Conservation (phyloP, 2,113 vertebrate species). For the Serranochromis macrocephalus region DNA sequence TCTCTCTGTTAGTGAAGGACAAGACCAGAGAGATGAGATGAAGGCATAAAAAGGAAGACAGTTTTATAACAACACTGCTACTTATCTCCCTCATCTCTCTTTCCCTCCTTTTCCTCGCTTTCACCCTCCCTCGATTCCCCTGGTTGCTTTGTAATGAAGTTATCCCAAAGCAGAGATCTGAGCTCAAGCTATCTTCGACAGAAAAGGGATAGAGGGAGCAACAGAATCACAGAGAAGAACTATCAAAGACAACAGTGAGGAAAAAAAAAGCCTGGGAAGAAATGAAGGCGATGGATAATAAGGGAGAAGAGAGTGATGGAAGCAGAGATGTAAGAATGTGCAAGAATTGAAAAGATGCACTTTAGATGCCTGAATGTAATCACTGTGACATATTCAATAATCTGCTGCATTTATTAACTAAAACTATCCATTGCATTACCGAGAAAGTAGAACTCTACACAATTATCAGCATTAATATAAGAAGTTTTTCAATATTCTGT, state of each 20-base stretch:
- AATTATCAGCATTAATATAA: background rate
- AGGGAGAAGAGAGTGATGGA: background rate
- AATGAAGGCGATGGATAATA: background rate
- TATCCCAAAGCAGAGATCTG: slow-evolving; percentile 41
- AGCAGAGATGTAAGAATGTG: background rate
- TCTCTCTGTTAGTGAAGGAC: slow-evolving; percentile 45
- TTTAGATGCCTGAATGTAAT: background rate
- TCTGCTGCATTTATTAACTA: background rate
- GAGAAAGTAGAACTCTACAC: background rate
- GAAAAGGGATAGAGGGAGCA: slow-evolving; percentile 23
- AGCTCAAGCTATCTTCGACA: slow-evolving; percentile 21
- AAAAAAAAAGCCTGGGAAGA: background rate
- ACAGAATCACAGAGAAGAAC: slow-evolving; percentile 23
- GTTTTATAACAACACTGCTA: slow-evolving; percentile 37
- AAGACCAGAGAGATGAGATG: slow-evolving; percentile 31
- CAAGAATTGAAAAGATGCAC: background rate
- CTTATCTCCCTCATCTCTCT: slow-evolving; percentile 13
- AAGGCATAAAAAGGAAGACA: slow-evolving; percentile 37
- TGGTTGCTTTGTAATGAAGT: slow-evolving; percentile 50
- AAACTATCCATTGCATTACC: background rate
- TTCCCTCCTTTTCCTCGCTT: background rate
- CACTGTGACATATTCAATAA: background rate
- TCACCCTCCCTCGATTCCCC: slow-evolving; percentile 39
- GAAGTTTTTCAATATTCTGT: background rate
- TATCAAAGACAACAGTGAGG: slow-evolving; percentile 24